phyloP scores from a whole-genome alignment of 2,888 invertebrate species.

The Platerodrilus igneus region DNA sequence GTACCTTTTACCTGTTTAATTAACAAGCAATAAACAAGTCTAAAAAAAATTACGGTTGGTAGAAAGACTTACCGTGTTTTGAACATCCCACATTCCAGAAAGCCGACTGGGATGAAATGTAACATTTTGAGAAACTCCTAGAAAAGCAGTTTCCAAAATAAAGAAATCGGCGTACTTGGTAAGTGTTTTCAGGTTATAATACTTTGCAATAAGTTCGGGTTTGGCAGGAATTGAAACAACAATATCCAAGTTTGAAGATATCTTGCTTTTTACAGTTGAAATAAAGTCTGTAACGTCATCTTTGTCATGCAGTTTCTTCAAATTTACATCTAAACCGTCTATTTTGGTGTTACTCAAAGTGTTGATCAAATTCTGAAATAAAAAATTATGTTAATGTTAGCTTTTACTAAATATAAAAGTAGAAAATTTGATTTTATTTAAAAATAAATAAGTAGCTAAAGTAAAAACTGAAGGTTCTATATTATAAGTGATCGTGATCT shows the following conservation, averaged over 20 bases:
- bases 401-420: no score
- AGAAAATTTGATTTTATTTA: no score
- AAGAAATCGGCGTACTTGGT: constrained; percentile 63
- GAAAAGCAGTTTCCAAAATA: constrained; percentile 63
- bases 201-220: constrained; percentile 64
- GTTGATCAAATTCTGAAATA: constrained; percentile 49
- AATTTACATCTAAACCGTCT: constrained; percentile 42
- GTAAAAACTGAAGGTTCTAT: no score
- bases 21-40: no score
- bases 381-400: constrained; percentile 20
- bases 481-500: no score
- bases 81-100: constrained; percentile 72
- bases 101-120: constrained; percentile 72
- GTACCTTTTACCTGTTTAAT: no score
- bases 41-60: constrained; percentile 5
- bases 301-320: constrained; percentile 41
- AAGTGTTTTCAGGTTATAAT: constrained; percentile 63
- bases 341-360: constrained; percentile 40
- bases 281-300: constrained; percentile 50
- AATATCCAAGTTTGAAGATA: constrained; percentile 53
- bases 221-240: constrained; percentile 60
- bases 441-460: no score
- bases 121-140: constrained; percentile 61
- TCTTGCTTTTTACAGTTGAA: constrained; percentile 48
- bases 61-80: constrained; percentile 69